Base-by-base conservation (phyloP, 2,888 invertebrate genomes). In the Brenthis ino region DNA sequence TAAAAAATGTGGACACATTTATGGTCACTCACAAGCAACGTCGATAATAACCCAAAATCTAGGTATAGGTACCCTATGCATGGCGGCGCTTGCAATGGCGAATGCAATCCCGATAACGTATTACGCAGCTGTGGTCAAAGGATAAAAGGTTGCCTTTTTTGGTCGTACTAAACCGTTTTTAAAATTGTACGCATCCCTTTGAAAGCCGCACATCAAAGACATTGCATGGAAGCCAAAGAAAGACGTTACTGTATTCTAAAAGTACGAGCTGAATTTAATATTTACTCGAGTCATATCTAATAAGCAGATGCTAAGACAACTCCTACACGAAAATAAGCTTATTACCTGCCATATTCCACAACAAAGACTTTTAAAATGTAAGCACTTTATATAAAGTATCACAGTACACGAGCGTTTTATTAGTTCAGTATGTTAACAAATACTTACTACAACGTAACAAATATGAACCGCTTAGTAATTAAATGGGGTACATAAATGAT, bases 1-100 rank as follows among this genome's bases (percentile, higher is more conserved):
- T 91, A 91, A 91, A 91, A 75, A 90, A 88, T 86, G 86, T 86
- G 83, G 79, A 86, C 86, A 87, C 85, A 86, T 91, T 89, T 86
- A 86, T 85, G 88, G 86, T 85, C 86, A 88, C 85, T 85, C 85
- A 85, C 85, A 83, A 84, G 80, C 82, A 80, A 79, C 79, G 71
- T 68, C 77, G 82, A 77, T 78, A 78, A 77, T 81, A 82, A 77
- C 77, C 75, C 75, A 75, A 74, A 72, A 65, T 64, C 71, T 75
- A 79, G 79, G 79, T 81, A 80, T 85, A 68, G 79, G 79, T 81
- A 68, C 82, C 82, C 80, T 82, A 79, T 85, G 84, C 84, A 84
- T 74, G 72, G 74, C 71, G 70, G 64, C 75, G 72, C 69, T 55
- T 69, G 69, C 64, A 58, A 66, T 78, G 76, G 77, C 78, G 84